These are phyloP conservation scores for Schizotus pectinicornis DNA, from an alignment of 2,888 invertebrate genomes.

Conservation along the genomic window DNA sequence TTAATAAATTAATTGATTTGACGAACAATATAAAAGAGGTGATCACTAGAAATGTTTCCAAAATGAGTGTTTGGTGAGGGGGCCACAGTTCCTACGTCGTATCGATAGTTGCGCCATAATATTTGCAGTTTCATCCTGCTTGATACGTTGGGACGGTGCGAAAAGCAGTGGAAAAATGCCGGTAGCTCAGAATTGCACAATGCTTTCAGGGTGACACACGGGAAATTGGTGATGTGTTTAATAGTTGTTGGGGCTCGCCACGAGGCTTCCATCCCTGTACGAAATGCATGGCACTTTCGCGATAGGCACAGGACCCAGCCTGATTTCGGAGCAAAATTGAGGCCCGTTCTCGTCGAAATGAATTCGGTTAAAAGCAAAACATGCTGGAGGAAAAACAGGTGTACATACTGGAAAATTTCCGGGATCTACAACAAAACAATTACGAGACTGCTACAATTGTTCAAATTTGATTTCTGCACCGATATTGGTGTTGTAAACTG, in stretches of 20 bases:
- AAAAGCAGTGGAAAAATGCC: neutral
- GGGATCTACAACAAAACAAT: slow-evolving; percentile 15
- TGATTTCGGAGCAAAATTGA: slow-evolving; percentile 23
- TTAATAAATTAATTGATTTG: too few species aligned
- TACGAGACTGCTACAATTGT: neutral
- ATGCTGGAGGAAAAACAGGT: slow-evolving; percentile 24
- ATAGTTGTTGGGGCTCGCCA: slow-evolving; percentile 17
- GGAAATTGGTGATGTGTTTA: slow-evolving; percentile 1
- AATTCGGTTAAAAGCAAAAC: slow-evolving; percentile 27
- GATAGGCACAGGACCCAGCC: slow-evolving; percentile 23
- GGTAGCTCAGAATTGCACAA: slow-evolving; percentile 2
- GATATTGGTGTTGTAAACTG: slow-evolving; percentile 18
- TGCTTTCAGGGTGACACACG: neutral
- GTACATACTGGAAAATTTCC: slow-evolving; percentile 28
- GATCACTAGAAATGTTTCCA: too few species aligned
- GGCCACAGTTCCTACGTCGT: too few species aligned
- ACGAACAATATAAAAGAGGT: too few species aligned
- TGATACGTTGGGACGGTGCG: too few species aligned
- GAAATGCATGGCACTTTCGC: slow-evolving; percentile 19
- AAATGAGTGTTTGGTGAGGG: too few species aligned
- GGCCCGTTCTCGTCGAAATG: slow-evolving; percentile 19
- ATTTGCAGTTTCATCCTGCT: too few species aligned
- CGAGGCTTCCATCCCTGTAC: slow-evolving; percentile 14
- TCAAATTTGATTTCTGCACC: slow-evolving; percentile 6
- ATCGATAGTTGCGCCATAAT: too few species aligned